Conservation (phyloP, 2,113 vertebrate species). For the Hemichromis elongatus region DNA sequence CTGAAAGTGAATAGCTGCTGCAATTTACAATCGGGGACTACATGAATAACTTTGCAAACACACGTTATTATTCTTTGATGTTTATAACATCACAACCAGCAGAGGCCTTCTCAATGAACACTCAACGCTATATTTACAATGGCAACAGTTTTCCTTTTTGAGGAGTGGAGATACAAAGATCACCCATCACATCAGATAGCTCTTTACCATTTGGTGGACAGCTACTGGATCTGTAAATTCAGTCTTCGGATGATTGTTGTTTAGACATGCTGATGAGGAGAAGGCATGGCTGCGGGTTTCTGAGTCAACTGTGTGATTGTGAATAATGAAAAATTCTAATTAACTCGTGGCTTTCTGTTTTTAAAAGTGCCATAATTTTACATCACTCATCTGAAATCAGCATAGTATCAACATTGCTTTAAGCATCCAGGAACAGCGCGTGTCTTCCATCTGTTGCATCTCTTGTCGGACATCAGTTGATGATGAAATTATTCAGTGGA, state of each 20-base stretch:
- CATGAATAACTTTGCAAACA: background rate
- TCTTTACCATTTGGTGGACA: background rate
- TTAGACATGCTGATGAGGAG: background rate
- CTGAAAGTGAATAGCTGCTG: background rate
- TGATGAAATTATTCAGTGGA: background rate
- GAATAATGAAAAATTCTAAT: background rate
- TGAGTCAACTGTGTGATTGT: background rate
- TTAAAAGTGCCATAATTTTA: background rate
- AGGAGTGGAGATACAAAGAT: background rate
- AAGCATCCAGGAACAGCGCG: background rate
- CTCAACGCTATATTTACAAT: accelerated
- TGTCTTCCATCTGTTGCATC: background rate
- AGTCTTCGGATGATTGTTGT: background rate
- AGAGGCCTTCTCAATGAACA: background rate
- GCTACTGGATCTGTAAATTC: background rate
- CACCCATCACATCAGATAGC: background rate
- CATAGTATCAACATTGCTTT: background rate
- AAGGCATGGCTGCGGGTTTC: background rate
- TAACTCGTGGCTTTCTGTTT: background rate
- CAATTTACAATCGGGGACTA: background rate
- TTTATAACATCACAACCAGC: background rate
- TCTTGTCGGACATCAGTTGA: background rate
- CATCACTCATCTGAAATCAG: background rate
- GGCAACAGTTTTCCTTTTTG: background rate
- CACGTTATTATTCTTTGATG: background rate